Evolutionary conservation across 2,113 vertebrate genomes (phyloP).

Genomic region (Collichthys lucidus): DNA sequence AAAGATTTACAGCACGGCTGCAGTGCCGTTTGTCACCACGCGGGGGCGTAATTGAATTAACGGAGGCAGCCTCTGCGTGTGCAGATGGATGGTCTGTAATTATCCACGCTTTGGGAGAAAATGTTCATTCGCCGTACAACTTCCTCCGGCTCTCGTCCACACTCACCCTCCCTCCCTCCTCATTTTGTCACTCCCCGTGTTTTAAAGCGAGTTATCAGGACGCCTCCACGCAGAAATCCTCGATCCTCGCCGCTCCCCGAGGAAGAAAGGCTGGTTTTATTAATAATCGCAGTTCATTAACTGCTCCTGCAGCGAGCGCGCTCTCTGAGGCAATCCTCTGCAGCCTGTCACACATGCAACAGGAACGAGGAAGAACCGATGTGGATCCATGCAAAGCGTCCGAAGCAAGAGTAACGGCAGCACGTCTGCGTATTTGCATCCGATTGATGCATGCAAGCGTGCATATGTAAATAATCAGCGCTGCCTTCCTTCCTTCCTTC

Average conservation of each 20-base stretch:
- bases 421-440: slow-evolving; percentile 33
- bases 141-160: not conserved
- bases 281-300: slow-evolving; percentile 73
- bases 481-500: not conserved
- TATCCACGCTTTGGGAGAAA: slow-evolving; percentile 6
- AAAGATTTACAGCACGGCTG: not conserved
- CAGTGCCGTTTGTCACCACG: slow-evolving; percentile 47
- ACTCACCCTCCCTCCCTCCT: not conserved
- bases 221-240: slow-evolving; percentile 24
- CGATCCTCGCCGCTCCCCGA: slow-evolving; percentile 26
- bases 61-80: not conserved
- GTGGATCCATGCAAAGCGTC: slow-evolving; percentile 10
- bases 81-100: slow-evolving; percentile 13
- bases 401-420: slow-evolving; percentile 1
- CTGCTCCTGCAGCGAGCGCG: slow-evolving; percentile 38
- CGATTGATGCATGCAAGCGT: not conserved
- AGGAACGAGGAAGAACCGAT: slow-evolving; percentile 22
- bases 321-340: slow-evolving; percentile 61
- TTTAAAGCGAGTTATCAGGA: slow-evolving; percentile 15
- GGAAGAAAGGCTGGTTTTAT: slow-evolving; percentile 60
- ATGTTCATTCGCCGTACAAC: not conserved
- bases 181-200: not conserved
- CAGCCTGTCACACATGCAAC: slow-evolving; percentile 69
- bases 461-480: not conserved
- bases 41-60: slow-evolving; percentile 50